Evolutionary conservation across 2,888 invertebrate species (phyloP), one percentile per base, ranked within the genome.

Genomic region (Cryptocheilus praepositus): DNA sequence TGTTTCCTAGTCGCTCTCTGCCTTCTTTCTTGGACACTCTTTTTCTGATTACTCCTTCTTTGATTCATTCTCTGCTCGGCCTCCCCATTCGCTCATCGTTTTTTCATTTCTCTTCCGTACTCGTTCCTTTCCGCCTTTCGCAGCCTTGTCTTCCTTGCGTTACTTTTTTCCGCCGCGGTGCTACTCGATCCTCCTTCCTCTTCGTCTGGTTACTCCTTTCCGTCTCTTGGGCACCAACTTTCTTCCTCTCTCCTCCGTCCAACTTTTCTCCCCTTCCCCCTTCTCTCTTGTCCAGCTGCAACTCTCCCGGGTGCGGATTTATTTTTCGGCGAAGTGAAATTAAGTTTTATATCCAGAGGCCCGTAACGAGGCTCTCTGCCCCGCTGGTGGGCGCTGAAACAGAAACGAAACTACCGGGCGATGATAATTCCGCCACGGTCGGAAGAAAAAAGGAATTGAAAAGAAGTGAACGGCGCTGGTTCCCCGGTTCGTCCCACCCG

Each of bases 321-420:
- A 77, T 76, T 77, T 75, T 79, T 79, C 83, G 78, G 61, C 79
- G 70, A 78, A 80, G 71, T 62, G 73, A 81, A 82, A 83, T 83
- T 82, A 82, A 82, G 77, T 81, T 82, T 83, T 77, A 82, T 78
- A 73, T 75, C 74, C 74, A 70, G 66, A 55, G 72, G 76, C 72
- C 36, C 65, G 74, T 81, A 81, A 81, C 75, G 74, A 80, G 71
- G 67, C 65, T 67, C 57, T 36, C 36, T 36, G 36, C 64, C 67
- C 65, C 62, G 67, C 58, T 63, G 70, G 65, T 71, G 72, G 67
- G 61, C 74, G 61, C 67, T 67, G 60, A 67, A 68, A 73, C 70
- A 46, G 64, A 67, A 67, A 62, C 54, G 63, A 70, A 77, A 75
- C 64, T 70, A 74, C 75, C 61, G 70, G 61, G 70, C 70, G 70